A percentile compares a stretch with the other conserved stretches of the same genome.
Conservation (phyloP, 2,113 vertebrate genomes). For the Rhinolophus sinicus region DNA sequence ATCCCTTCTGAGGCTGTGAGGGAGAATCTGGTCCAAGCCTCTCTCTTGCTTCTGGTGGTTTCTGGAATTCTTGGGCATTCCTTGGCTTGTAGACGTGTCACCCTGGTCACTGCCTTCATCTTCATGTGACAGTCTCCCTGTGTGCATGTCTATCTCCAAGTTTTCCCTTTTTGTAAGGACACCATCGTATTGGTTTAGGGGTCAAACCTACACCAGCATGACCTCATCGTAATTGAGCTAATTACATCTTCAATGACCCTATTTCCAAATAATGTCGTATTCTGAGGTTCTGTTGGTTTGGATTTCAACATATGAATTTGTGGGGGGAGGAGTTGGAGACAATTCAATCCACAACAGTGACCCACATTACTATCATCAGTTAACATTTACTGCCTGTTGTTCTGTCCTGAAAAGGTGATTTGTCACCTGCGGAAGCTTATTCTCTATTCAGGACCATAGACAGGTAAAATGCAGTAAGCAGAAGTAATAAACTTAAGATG, state of each 20-base stretch:
- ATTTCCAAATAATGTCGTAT: not conserved
- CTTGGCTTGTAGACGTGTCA: not conserved
- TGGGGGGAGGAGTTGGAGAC: not conserved
- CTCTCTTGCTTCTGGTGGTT: not conserved
- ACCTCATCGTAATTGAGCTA: too few species aligned
- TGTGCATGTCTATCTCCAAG: not conserved
- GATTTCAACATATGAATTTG: not conserved
- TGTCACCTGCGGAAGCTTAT: not conserved
- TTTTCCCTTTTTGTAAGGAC: not conserved
- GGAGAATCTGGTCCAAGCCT: not conserved
- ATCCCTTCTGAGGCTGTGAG: not conserved
- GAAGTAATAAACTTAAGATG: not conserved
- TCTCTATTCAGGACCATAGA: not conserved
- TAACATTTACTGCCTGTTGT: not conserved
- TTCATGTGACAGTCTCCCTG: not conserved
- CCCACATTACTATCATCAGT: not conserved
- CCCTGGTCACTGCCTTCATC: not conserved
- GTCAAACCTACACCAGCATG: not conserved
- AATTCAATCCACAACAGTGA: not conserved
- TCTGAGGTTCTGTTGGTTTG: not conserved
- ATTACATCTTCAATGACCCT: too few species aligned
- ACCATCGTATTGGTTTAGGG: not conserved
- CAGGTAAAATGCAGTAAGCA: not conserved
- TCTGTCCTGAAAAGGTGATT: not conserved
- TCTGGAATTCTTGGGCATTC: not conserved